Evolutionary conservation across 2,113 vertebrate species (phyloP), one percentile per base, ranked within the genome.

Genomic region (Notarius lentiginosus): DNA sequence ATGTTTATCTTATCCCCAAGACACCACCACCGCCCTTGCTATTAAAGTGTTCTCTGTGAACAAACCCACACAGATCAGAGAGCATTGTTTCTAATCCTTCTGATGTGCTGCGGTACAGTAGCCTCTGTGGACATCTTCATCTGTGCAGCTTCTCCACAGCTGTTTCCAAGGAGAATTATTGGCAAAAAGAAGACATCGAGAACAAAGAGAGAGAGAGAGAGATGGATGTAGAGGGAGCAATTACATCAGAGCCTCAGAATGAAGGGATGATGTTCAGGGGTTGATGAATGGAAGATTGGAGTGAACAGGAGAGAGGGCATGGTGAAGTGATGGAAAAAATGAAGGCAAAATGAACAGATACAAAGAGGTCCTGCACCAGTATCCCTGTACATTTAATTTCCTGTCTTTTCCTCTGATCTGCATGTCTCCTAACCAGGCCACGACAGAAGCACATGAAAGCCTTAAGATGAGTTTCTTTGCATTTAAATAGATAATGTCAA

Each of bases 131-230:
- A 85, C 77, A 55, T 88, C 83, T 85, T 81, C 87, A 85, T 85
- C 83, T 75, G 81, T 79, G 84, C 34, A 22, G 49, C 47, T 70
- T 82, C 22, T 87, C n/a, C n/a, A 56, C 84, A 85, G 85, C 79
- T 85, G 87, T 88, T 94, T 92, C 91, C 91, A 93, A 91, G 92
- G 88, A 91, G 79, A 86, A 84, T 68, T 88, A 84, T 83, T 72
- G 79, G 73, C 65, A 90, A 87, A 83, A 84, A 20, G 27, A 63
- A 80, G 60, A 84, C 55, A 30, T 65, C 14, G 30, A 41, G 77
- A 65, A 79, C 56, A 66, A 53, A 30, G 27, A 22, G 61, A 79
- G 61, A 85, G 49, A 4, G 56, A 7, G 51, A 73, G 88, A 30
- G 63, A 85, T 81, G 84, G 68, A 83, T 83, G 66, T 55, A 87